Evolutionary conservation across 2,797 vertebrate genomes (phyloP), one percentile per base, ranked within the genome.

Genomic region (Bufotes viridis): DNA sequence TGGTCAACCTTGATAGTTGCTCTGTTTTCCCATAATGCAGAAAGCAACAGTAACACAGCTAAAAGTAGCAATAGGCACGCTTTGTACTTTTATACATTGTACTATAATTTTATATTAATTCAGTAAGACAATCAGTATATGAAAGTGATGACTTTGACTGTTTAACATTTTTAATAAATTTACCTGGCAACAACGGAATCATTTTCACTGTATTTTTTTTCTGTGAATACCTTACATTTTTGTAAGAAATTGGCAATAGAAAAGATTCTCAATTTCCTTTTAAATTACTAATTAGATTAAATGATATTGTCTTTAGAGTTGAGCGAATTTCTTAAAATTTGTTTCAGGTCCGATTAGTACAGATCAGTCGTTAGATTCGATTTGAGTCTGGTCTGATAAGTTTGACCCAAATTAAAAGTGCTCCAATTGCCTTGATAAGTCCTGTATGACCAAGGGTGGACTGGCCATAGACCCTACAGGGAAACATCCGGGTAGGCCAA

Each of bases 1-100:
- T 61, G 67, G 81, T n/a, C 76, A 85, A 88, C 82, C 87, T 85
- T 85, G 78, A 81, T 58, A 26, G 60, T 58, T 74, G 24, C 53
- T 57, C 53, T 9, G 26, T 63, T 72, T 58, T 75, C 13, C 57
- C 26, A 2, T 65, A 74, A 63, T 26, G 49, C 24, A 81, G 58
- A 29, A 75, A 49, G 13, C 13, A 15, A 61, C 70, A 7, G 24
- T 42, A 82, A 18, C 42, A 75, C 75, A 75, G 55, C 57, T 61
- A 42, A 24, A 42, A n/a, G 69, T 9, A 75, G 42, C 69, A 84
- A 74, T 84, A 75, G 42, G 55, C 82, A 84, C n/a, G 55, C 55
- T n/a, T 81, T 49, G 11, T 58, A 34, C 70, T 61, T 18, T 34
- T 24, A 49, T 61, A 51, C 20, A 75, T 63, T 60, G 20, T 75